Evolutionary conservation across 2,113 vertebrate species (phyloP), one percentile per base, ranked within the genome.

Genomic region (Leucopsar rothschildi): DNA sequence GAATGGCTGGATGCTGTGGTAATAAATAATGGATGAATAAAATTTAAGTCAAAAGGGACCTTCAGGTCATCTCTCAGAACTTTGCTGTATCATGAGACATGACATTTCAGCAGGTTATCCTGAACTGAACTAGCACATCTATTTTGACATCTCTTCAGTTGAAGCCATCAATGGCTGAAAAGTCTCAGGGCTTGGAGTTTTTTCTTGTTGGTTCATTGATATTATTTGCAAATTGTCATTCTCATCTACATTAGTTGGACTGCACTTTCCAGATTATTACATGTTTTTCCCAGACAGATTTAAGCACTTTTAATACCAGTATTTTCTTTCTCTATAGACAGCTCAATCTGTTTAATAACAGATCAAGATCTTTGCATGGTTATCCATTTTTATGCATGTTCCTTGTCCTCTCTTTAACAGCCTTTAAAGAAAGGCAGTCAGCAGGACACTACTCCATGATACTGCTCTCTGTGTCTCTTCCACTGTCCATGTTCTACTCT

Each of bases 1-100:
- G 79, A 91, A 64, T 90, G 82, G 57, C 78, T 61, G 50, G 45
- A 12, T 72, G 44, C 59, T 91, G 55, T 90, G 75, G 22, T 88
- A 69, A 96, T 88, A 85, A 94, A 85, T 95, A 78, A 91, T 68
- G 79, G 37, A 69, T 79, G 45, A 73, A 77, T 64, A 64, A 82
- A 88, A 90, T 93, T 92, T 69, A 82, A 89, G 70, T 66, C n/a
- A 24, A 63, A 91, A 78, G 39, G 15, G 73, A 82, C 78, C 82
- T 90, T 93, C 57, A 56, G 49, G 53, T 91, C 61, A 50, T 65
- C 66, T 91, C 65, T 90, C 53, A 50, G 78, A 82, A 68, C 61
- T 91, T 91, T 44, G 49, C 12, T 83, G 44, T 79, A 22, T 82
- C 78, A 60, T 5, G 6, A 78, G 78, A 79, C 44, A 27, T 69